Percentiles rank a stretch among this genome's conserved stretches.
These are phyloP conservation scores for Numenius phaeopus DNA, from an alignment of 2,797 vertebrate genomes.

Conservation along the genomic window DNA sequence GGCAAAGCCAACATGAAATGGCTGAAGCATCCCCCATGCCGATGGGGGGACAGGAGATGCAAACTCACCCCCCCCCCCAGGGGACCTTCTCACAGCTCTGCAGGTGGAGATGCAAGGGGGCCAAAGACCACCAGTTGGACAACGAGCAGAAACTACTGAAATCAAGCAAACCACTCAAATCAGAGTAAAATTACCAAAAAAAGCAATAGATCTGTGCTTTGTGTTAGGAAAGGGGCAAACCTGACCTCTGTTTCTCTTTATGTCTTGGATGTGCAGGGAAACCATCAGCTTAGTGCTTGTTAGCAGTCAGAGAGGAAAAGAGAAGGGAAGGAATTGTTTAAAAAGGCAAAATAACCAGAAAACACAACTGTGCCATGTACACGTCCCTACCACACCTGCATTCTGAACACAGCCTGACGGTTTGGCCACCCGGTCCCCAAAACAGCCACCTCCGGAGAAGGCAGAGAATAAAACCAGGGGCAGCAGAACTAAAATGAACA, in stretches of 20 bases:
- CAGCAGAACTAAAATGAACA: neutral
- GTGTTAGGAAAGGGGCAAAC: accelerated
- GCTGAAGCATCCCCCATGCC: neutral
- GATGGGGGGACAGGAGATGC: accelerated
- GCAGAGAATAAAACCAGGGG: neutral
- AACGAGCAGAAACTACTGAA: neutral
- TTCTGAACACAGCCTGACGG: neutral
- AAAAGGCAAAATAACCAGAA: neutral
- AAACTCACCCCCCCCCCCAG: neutral
- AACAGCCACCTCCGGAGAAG: neutral
- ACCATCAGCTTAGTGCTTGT: neutral
- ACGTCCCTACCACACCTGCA: neutral
- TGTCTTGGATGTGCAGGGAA: neutral
- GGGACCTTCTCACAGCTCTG: neutral
- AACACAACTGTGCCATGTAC: neutral
- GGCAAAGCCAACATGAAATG: neutral
- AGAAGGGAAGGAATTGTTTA: neutral
- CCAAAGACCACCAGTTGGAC: neutral
- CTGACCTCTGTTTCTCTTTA: neutral
- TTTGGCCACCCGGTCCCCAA: neutral
- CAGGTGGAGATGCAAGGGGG: neutral
- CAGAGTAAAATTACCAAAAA: neutral
- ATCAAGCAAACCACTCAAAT: neutral
- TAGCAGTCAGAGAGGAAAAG: neutral
- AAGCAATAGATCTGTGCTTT: neutral